These are phyloP conservation scores for Umimayanthus kanabou DNA, from an alignment of 92 coral and sea anemone genomes.

Conservation along the genomic window DNA sequence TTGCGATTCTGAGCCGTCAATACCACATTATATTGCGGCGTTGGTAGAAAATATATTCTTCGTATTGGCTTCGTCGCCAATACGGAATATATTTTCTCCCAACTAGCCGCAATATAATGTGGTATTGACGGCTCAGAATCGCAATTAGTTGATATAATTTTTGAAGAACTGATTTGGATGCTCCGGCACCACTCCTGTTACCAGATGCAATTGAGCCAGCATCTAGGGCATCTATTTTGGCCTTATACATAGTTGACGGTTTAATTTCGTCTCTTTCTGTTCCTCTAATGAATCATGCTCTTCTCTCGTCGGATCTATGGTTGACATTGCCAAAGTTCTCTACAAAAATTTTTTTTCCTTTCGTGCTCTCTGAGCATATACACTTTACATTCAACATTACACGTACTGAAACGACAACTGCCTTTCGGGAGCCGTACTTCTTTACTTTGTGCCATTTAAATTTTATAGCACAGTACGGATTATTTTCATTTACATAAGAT, in stretches of 20 bases:
- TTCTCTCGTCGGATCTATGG: background rate
- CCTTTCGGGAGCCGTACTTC: background rate
- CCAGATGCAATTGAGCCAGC: background rate
- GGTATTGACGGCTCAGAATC: too few relatives aligned
- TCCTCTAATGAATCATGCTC: background rate
- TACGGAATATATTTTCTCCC: too few relatives aligned
- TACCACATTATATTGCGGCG: too few relatives aligned
- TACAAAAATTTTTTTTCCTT: background rate
- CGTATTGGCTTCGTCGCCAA: too few relatives aligned
- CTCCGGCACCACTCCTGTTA: background rate
- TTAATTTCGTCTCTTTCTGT: background rate
- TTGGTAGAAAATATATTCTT: too few relatives aligned
- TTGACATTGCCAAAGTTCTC: background rate
- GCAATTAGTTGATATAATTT: too few relatives aligned
- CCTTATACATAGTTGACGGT: background rate
- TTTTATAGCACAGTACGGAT: background rate
- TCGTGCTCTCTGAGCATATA: background rate
- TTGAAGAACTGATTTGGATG: background rate
- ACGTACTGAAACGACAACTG: background rate
- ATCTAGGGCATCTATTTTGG: background rate
- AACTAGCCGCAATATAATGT: too few relatives aligned
- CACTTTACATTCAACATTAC: background rate
- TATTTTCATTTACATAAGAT: background rate
- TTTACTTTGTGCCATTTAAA: background rate
- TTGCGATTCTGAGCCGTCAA: too few relatives aligned